Evolutionary conservation across 2,113 vertebrate species (phyloP).

Genomic region (Dryoscopus gambensis): DNA sequence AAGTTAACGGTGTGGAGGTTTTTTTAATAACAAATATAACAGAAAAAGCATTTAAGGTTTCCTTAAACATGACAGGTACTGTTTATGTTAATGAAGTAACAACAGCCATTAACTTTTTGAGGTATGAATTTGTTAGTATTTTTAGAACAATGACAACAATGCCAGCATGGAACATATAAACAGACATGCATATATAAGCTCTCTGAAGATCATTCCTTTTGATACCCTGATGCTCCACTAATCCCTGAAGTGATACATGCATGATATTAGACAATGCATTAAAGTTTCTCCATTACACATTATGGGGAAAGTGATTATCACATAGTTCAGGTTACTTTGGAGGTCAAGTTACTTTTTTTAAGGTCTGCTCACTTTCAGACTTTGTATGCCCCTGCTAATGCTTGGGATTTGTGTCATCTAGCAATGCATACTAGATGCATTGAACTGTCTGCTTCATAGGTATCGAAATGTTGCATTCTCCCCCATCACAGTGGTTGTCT

Average conservation of each 20-base stretch:
- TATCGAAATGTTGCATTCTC: background rate
- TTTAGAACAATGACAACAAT: background rate
- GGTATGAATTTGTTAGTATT: background rate
- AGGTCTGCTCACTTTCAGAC: background rate
- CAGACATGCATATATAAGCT: background rate
- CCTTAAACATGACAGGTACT: background rate
- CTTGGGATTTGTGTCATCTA: background rate
- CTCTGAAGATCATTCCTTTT: background rate
- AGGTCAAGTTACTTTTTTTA: background rate
- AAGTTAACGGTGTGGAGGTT: fast-evolving
- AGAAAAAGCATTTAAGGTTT: background rate
- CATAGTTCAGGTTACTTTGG: background rate
- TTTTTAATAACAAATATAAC: background rate
- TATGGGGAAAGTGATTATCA: background rate
- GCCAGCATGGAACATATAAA: background rate
- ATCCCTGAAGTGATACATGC: background rate
- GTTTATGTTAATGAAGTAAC: background rate
- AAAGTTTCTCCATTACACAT: background rate
- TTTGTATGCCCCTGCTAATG: background rate
- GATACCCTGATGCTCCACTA: background rate
- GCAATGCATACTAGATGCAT: background rate
- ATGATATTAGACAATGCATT: background rate
- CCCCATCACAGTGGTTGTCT: background rate
- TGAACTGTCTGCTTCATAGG: background rate
- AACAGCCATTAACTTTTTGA: background rate